phyloP scores from a whole-genome alignment of 2,113 vertebrate genomes.

The Chionis minor region DNA sequence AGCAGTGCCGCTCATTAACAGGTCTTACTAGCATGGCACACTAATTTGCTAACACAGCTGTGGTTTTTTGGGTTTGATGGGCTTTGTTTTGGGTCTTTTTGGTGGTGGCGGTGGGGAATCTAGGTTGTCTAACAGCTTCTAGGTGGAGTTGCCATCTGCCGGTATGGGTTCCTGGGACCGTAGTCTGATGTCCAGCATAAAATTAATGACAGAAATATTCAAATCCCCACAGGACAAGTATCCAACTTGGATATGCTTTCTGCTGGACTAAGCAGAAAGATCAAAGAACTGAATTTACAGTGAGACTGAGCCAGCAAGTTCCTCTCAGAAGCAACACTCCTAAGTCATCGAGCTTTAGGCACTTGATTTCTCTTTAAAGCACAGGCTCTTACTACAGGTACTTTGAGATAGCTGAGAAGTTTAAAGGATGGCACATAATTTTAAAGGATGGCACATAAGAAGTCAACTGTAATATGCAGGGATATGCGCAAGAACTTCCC shows the following conservation, averaged over 20 bases:
- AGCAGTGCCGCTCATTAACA: neutral
- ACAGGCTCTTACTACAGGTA: neutral
- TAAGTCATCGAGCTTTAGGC: neutral
- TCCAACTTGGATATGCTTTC: neutral
- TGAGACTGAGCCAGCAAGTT: neutral
- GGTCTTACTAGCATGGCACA: neutral
- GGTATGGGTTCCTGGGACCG: neutral
- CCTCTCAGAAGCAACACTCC: neutral
- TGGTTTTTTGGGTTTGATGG: neutral
- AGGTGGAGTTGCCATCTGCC: neutral
- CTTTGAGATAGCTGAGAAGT: neutral
- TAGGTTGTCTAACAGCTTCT: neutral
- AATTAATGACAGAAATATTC: neutral
- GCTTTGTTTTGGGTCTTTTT: rapidly evolving
- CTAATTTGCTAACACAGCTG: neutral
- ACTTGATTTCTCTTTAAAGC: neutral
- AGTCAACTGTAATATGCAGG: neutral
- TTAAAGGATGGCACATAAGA: neutral
- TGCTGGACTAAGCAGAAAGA: neutral
- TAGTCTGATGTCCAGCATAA: neutral
- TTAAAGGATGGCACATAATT: neutral
- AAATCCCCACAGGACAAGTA: neutral
- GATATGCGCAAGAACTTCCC: neutral
- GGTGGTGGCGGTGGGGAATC: neutral
- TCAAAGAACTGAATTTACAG: neutral